Conservation (phyloP, 2,888 invertebrate genomes). For the Mactromeris polynyma region DNA sequence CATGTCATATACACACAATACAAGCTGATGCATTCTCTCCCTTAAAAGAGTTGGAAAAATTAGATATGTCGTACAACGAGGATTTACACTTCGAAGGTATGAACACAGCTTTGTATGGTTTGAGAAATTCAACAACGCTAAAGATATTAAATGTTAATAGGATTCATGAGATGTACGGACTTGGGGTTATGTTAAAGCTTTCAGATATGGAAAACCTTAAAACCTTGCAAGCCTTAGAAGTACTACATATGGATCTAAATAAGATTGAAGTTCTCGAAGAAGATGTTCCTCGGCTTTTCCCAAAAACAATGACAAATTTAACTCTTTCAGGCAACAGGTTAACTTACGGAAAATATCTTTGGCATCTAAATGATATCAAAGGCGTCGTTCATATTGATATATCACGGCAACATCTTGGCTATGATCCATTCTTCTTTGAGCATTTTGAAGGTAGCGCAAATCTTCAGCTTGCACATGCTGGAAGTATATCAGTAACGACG, state of each 20-base stretch:
- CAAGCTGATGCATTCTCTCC: conserved; percentile 37
- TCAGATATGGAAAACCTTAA: conserved; percentile 37
- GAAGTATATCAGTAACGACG: too few relatives aligned
- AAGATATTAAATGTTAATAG: conserved; percentile 38
- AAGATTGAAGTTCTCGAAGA: conserved; percentile 62
- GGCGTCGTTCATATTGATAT: conserved; percentile 43
- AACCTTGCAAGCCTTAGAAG: conserved; percentile 44
- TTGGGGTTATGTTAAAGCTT: conserved; percentile 30
- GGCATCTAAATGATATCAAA: not conserved
- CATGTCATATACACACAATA: conserved; percentile 39
- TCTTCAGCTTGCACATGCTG: not conserved
- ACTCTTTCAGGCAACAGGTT: conserved; percentile 60
- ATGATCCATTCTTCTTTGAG: conserved; percentile 52
- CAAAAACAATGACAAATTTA: conserved; percentile 19
- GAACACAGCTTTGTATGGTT: conserved; percentile 48
- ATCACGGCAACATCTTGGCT: conserved; percentile 58
- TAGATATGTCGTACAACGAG: conserved; percentile 63
- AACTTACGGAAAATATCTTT: conserved; percentile 35
- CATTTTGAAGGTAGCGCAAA: conserved; percentile 15
- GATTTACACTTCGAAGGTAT: conserved; percentile 55
- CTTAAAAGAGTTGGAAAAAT: conserved; percentile 26
- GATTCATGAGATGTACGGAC: conserved; percentile 42
- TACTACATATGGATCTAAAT: conserved; percentile 58
- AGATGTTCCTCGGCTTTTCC: conserved; percentile 15
- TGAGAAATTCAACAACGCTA: conserved; percentile 43